Evolutionary conservation across 2,888 invertebrate species (phyloP).

Genomic region (Drosophila kambysellisi): DNA sequence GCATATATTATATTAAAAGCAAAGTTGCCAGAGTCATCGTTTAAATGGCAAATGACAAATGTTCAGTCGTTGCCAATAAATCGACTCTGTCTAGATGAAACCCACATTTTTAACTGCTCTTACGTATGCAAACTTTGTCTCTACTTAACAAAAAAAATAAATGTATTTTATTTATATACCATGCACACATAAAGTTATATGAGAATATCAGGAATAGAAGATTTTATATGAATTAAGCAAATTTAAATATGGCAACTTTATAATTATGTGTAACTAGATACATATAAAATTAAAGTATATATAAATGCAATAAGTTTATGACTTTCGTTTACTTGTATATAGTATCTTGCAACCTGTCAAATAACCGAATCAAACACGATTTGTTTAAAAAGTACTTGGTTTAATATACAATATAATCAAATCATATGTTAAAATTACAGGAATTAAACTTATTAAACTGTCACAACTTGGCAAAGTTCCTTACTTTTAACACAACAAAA

Average conservation of each 20-base stretch:
- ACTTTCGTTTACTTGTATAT: neutral
- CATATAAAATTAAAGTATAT: neutral
- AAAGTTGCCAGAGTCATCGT: conserved; percentile 34
- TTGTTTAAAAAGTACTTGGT: neutral
- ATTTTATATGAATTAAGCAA: neutral
- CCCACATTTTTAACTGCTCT: conserved; percentile 20
- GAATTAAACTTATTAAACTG: neutral
- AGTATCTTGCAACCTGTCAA: neutral
- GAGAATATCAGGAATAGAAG: neutral
- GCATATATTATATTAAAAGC: conserved; percentile 15
- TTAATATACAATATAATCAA: too few species aligned
- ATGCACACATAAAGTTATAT: neutral
- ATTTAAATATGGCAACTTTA: neutral
- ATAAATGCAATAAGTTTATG: neutral
- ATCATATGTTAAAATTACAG: too few species aligned
- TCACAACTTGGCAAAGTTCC: neutral
- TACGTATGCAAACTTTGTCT: conserved; percentile 18
- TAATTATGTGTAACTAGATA: neutral
- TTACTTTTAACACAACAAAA: neutral
- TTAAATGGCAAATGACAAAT: conserved; percentile 73
- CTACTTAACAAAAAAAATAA: neutral
- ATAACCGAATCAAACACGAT: neutral
- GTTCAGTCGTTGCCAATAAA: conserved; percentile 53
- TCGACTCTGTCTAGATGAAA: conserved; percentile 44
- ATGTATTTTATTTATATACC: conserved; percentile 1